A percentile compares a stretch with the other conserved stretches of the same genome.
Conservation (phyloP, 2,888 invertebrate species). For the Amorpha juglandis region DNA sequence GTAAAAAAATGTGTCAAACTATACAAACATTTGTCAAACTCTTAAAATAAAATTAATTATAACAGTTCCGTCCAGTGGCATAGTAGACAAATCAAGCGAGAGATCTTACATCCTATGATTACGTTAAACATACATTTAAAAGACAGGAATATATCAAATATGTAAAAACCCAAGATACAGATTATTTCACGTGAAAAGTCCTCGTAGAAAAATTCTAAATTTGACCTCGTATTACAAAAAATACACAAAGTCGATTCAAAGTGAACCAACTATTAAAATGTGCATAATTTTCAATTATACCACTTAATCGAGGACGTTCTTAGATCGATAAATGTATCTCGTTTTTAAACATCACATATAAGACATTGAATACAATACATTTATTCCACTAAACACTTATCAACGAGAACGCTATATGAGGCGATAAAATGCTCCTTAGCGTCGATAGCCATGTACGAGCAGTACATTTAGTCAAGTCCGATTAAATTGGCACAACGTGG, state of each 20-base stretch:
- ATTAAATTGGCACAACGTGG: neutral
- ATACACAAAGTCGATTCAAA: neutral
- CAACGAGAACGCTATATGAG: neutral
- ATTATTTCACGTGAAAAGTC: neutral
- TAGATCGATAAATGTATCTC: neutral
- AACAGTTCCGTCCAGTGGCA: neutral
- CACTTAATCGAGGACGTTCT: neutral
- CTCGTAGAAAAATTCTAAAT: neutral
- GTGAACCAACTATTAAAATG: neutral
- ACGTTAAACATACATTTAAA: neutral
- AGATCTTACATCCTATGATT: neutral
- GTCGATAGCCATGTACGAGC: neutral
- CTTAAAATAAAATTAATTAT: neutral
- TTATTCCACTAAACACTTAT: neutral
- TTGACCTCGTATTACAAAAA: neutral
- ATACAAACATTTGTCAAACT: neutral
- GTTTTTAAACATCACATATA: neutral
- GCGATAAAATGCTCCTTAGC: neutral
- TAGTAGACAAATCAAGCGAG: neutral
- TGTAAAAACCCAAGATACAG: neutral
- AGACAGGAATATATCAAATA: neutral
- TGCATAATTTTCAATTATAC: neutral
- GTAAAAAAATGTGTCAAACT: neutral
- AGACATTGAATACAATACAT: slow-evolving; percentile 13
- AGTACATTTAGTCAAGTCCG: slow-evolving; percentile 8